Conservation (phyloP, 2,797 vertebrate genomes). For the Eidolon dupreanum region DNA sequence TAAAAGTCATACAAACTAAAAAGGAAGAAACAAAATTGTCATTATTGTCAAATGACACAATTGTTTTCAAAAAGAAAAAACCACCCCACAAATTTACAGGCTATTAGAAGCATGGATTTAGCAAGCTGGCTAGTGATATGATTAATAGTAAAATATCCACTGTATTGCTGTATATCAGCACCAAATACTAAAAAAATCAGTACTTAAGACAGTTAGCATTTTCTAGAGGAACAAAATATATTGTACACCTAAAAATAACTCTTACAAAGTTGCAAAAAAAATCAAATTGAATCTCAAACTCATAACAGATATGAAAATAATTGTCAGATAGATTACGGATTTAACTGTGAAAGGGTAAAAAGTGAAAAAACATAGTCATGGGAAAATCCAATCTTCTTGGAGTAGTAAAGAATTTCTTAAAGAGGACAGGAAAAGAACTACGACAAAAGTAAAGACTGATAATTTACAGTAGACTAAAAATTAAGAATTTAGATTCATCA, state of each 20-base stretch:
- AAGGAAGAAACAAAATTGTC: background rate
- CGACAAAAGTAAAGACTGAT: background rate
- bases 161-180: background rate
- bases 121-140: background rate
- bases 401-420: background rate
- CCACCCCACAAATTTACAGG: background rate
- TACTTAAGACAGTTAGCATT: background rate
- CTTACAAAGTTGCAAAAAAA: background rate
- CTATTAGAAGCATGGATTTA: background rate
- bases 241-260: background rate
- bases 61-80: background rate
- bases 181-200: background rate
- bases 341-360: slow-evolving; percentile 26
- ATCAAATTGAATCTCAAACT: background rate
- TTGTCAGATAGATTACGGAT: background rate
- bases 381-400: background rate
- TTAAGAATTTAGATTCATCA: background rate
- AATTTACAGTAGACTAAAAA: background rate
- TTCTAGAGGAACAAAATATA: background rate
- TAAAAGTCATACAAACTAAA: background rate
- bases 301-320: slow-evolving; percentile 19
- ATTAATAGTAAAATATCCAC: background rate
- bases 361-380: background rate
- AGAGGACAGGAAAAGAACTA: background rate
- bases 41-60: background rate